Base-by-base conservation (phyloP, 2,113 vertebrate genomes). In the Ptyas mucosa region DNA sequence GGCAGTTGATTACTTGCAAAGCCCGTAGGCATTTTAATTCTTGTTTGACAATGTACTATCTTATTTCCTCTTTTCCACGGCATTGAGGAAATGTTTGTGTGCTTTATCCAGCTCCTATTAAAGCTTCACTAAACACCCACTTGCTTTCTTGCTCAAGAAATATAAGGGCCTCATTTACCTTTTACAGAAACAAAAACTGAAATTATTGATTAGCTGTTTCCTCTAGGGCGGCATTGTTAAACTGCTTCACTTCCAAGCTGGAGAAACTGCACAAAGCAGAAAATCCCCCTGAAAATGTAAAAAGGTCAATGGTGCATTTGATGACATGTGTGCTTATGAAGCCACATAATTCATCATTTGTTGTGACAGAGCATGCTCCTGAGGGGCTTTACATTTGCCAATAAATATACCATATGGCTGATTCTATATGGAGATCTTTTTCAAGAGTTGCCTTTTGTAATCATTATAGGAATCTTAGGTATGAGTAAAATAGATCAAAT, bases 301-400 rank as follows among this genome's bases (percentile, higher is more conserved):
- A 97, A 96, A 96, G 95, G 96, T 97, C 96, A 97, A 69, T 95
- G 94, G 95, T 96, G 95, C 95, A 91, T 95, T 96, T 97, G 96
- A 97, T 95, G 96, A 97, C 95, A 95, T 96, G 95, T 95, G 88
- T 91, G 93, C 93, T 96, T 97, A 95, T 94, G 94, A 96, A 97
- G 95, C 95, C 94, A 95, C 93, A 95, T 96, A 97, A 97, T 97
- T 97, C 95, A 97, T 97, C 96, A 97, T 97, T 97, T 97, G 95
- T 97, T 96, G 93, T 95, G 95, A 94, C 91, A 94, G 93, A 96
- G 93, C 92, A 95, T 87, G 7, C 92, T 96, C 96, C 95, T 96
- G 61, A 1, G 89, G 93, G 96, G 91, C 95, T 96, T 96, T 96
- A 75, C 87, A 39, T 97, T 96, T 96, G 95, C 96, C 96, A 97